Percentiles rank a stretch among this genome's conserved stretches.
These are phyloP conservation scores for Salvelinus alpinus DNA, from an alignment of 2,113 vertebrate genomes.

Conservation along the genomic window DNA sequence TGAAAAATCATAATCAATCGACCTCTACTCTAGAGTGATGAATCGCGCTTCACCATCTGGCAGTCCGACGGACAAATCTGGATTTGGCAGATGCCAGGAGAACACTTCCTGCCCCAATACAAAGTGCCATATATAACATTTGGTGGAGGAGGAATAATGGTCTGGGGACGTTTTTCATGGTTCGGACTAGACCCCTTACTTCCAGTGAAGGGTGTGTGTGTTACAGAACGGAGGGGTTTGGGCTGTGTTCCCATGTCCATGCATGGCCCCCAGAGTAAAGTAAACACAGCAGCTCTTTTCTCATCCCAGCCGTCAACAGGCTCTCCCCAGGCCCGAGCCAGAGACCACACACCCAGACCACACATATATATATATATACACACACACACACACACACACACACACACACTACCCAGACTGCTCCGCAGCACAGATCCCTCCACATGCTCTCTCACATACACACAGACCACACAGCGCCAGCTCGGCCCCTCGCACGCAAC, in stretches of 20 bases:
- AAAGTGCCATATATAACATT: no score
- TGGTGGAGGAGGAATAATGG: no score
- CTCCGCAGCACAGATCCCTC: conserved; percentile 58
- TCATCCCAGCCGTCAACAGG: conserved; percentile 90
- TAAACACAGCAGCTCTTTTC: conserved; percentile 90
- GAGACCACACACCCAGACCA: conserved; percentile 98
- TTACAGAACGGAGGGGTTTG: conserved; percentile 66
- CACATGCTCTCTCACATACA: conserved; percentile 54
- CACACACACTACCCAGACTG: conserved; percentile 53
- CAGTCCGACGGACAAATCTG: no score
- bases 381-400: conserved; percentile 76
- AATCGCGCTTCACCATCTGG: no score
- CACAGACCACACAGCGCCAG: conserved; percentile 89
- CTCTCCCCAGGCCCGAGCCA: conserved; percentile 78
- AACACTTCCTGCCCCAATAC: no score
- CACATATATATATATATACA: conserved; percentile 68
- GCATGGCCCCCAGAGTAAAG: conserved; percentile 88
- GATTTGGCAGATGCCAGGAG: no score
- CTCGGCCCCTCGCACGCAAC: conserved; percentile 85
- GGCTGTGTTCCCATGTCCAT: conserved; percentile 91
- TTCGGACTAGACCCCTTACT: conserved; percentile 38
- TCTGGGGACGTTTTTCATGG: conserved; percentile 7
- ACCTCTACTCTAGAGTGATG: no score
- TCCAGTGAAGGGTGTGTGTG: not conserved
- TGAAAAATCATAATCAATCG: no score